Evolutionary conservation across 2,888 invertebrate species (phyloP).

Genomic region (Heliconius erato): DNA sequence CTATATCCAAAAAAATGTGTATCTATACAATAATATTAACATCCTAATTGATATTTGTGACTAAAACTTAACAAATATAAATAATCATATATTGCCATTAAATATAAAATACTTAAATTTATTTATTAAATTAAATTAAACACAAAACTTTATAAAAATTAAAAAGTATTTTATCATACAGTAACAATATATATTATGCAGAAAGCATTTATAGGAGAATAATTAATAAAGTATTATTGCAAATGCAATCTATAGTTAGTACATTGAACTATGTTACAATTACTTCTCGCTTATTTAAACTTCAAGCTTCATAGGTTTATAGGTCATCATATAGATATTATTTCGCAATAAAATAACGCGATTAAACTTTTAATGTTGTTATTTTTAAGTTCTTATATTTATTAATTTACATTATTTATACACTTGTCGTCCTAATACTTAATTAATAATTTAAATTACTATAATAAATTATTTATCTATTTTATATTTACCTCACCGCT

Average conservation of each 20-base stretch:
- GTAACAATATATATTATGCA: slow-evolving; percentile 3
- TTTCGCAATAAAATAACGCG: slow-evolving; percentile 37
- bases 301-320: slow-evolving; percentile 48
- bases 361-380: background rate
- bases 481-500: slow-evolving; percentile 70
- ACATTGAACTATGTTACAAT: slow-evolving; percentile 33
- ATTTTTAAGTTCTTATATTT: background rate
- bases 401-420: background rate
- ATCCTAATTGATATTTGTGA: background rate
- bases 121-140: background rate
- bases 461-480: background rate
- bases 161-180: too few species aligned
- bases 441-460: background rate
- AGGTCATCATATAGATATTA: slow-evolving; percentile 48
- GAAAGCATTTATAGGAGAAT: slow-evolving; percentile 7
- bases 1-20: too few species aligned
- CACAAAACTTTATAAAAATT: background rate
- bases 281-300: slow-evolving; percentile 21
- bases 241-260: slow-evolving; percentile 22
- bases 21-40: too few species aligned
- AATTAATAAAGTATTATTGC: slow-evolving; percentile 8
- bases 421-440: background rate
- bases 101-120: too few species aligned
- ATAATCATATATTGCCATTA: too few species aligned
- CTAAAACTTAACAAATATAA: background rate